A percentile compares a stretch with the other conserved stretches of the same genome.
Conservation (phyloP, 2,888 invertebrate species). For the Pristionchus fissidentatus region DNA sequence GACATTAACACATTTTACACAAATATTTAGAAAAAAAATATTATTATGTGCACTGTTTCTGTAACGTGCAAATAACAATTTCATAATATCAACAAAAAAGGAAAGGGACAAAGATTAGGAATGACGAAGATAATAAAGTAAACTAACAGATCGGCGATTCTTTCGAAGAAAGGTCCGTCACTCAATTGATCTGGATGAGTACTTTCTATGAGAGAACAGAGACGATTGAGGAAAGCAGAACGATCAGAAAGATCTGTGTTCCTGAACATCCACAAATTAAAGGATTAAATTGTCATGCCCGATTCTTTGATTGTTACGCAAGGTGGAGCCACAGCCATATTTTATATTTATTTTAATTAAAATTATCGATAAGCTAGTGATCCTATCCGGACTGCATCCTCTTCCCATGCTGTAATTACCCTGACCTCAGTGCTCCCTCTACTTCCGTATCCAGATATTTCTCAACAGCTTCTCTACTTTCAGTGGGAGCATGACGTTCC, state of each 20-base stretch:
- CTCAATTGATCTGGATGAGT: conserved; percentile 52
- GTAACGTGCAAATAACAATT: background rate
- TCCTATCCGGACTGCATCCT: too few relatives aligned
- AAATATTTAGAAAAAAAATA: too few relatives aligned
- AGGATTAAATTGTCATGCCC: background rate
- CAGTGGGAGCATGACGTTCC: conserved; percentile 8
- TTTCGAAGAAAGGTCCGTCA: conserved; percentile 55
- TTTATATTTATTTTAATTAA: background rate
- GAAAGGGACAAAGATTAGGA: background rate
- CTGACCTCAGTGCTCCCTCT: background rate
- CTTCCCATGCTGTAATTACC: background rate
- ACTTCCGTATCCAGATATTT: background rate
- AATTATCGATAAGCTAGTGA: too few relatives aligned
- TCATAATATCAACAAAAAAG: too few relatives aligned
- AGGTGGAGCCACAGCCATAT: background rate
- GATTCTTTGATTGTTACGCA: background rate
- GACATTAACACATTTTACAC: background rate
- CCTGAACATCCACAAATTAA: background rate
- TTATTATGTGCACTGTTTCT: too few relatives aligned
- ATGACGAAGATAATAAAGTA: background rate
- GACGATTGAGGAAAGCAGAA: conserved; percentile 34
- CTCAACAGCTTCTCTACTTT: conserved; percentile 38
- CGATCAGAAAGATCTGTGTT: background rate
- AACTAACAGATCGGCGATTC: conserved; percentile 54
- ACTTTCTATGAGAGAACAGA: conserved; percentile 15